Conservation (phyloP, 2,888 invertebrate genomes). For the Troides oblongomaculatus region DNA sequence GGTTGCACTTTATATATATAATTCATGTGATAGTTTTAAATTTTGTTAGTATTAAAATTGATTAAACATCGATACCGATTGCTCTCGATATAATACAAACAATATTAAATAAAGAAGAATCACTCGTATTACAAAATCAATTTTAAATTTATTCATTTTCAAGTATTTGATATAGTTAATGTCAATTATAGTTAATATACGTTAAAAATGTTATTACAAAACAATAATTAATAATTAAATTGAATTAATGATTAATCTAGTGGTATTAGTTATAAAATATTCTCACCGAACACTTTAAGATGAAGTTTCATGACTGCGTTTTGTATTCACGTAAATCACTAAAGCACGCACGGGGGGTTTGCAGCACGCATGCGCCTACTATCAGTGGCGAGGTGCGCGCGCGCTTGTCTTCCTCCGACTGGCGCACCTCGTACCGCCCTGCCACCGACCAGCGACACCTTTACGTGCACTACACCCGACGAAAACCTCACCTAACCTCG, state of each 20-base stretch:
- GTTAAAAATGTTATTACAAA: constrained; percentile 1
- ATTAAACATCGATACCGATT: too few relatives aligned
- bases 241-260: background rate
- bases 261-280: constrained; percentile 2
- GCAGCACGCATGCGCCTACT: constrained; percentile 41
- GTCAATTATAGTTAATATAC: constrained; percentile 4
- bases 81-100: too few relatives aligned
- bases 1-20: too few relatives aligned
- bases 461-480: constrained; percentile 43
- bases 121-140: background rate
- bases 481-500: constrained; percentile 54
- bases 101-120: too few relatives aligned
- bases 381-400: constrained; percentile 57
- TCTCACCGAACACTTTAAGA: constrained; percentile 67
- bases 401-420: constrained; percentile 65
- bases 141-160: background rate
- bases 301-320: constrained; percentile 60
- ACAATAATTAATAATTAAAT: background rate
- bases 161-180: background rate
- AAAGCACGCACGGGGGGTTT: constrained; percentile 41
- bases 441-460: constrained; percentile 39
- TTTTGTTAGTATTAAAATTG: too few relatives aligned
- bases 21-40: too few relatives aligned
- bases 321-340: constrained; percentile 47
- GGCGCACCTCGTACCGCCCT: constrained; percentile 40